These are phyloP conservation scores for Heterochromis multidens DNA, from an alignment of 2,113 vertebrate genomes.

Conservation along the genomic window DNA sequence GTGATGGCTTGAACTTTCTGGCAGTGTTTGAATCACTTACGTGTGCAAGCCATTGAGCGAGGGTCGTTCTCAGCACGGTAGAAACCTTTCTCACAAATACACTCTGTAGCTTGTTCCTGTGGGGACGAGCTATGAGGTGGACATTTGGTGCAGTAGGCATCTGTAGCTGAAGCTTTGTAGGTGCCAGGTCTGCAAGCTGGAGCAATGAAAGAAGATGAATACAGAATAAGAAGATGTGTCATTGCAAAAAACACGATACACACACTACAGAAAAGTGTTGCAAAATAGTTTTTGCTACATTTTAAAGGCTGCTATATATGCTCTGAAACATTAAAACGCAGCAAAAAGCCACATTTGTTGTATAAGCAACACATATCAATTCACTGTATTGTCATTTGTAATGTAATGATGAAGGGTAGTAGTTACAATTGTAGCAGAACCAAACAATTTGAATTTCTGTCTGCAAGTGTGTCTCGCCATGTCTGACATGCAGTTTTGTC, in stretches of 20 bases:
- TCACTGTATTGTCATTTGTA: neutral
- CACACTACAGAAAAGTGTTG: neutral
- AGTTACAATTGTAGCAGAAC: neutral
- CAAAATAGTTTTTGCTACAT: neutral
- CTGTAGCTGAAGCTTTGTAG: constrained; percentile 80
- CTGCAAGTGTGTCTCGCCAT: neutral
- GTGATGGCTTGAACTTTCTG: neutral
- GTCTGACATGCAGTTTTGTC: neutral
- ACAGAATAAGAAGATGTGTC: neutral
- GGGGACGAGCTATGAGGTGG: constrained; percentile 80
- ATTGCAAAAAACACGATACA: neutral
- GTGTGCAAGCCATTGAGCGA: constrained; percentile 79
- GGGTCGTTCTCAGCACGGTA: constrained; percentile 77
- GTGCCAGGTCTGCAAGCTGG: constrained; percentile 80
- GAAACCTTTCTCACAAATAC: constrained; percentile 78
- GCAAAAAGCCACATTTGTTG: neutral
- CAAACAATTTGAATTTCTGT: neutral
- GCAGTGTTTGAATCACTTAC: constrained; percentile 63
- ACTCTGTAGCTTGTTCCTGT: constrained; percentile 76
- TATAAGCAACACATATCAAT: neutral
- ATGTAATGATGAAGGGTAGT: neutral
- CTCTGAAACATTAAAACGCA: neutral
- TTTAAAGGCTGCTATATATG: neutral
- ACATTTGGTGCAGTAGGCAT: constrained; percentile 81
- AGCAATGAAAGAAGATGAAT: constrained; percentile 14